Evolutionary conservation across 37 sponge, comb jelly and placozoan species (phyloP), one percentile per base, ranked within the genome.

Genomic region (Ianthella basta): DNA sequence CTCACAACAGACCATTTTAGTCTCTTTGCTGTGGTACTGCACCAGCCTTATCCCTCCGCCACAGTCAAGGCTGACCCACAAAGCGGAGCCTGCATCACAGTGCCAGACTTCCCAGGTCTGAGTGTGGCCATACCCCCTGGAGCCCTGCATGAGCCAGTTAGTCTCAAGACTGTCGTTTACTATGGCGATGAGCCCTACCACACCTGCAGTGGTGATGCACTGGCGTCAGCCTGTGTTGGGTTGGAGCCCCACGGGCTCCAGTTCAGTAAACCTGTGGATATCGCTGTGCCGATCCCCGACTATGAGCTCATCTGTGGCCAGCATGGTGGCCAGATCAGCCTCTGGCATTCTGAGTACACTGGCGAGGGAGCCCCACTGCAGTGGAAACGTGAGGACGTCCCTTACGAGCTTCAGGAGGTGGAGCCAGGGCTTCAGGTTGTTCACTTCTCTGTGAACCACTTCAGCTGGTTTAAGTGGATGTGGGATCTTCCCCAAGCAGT

Each of bases 231-330:
- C 0, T 86, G 86, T 67, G 41, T 90, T 55, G 86, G 79, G 27
- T 39, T 90, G 64, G 90, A 90, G 61, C 90, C 90, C 37, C 90
- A 90, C 57, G 90, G 90, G 16, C n/a, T 66, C 5, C 13, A 64
- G 25, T 86, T 90, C 67, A 20, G 27, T 50, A 33, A 44, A 15
- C 86, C 86, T 33, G 90, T 90, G 25, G 23, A 30, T 23, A 77
- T 90, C 5, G 37, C 79, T 35, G 6, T 90, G 2, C 90, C 90
- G 10, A 53, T 90, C 34, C 90, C 83, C 36, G 68, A 86, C 63
- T 83, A 0, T 86, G 44, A 55, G 18, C 73, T 18, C 23, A 86
- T 86, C 27, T 35, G 25, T 23, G n/a, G 8, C 4, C n/a, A 15
- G 29, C 79, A 61, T 14, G 59, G 57, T 29, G 79, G 78, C 19